Evolutionary conservation across 1,140 invertebrate genomes (phyloP).

Genomic region (Drosophila takahashii): DNA sequence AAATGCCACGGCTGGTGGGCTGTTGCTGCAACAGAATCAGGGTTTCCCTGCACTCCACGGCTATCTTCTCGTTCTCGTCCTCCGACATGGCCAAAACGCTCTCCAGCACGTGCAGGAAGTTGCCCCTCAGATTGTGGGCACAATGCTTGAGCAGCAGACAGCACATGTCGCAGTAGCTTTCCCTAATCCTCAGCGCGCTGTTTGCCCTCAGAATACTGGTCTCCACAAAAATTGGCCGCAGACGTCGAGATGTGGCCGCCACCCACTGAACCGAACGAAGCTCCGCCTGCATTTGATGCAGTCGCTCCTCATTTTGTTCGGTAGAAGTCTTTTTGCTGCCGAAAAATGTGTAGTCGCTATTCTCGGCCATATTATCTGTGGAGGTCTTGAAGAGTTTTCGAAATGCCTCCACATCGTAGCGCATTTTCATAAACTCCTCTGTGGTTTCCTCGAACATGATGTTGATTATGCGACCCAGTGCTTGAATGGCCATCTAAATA

Average conservation of each 20-base stretch:
- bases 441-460: conserved; percentile 79
- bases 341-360: conserved; percentile 44
- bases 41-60: conserved; percentile 40
- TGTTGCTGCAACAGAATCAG: conserved; percentile 48
- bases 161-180: conserved; percentile 66
- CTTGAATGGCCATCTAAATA: conserved; percentile 62
- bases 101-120: conserved; percentile 73
- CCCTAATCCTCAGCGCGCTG: conserved; percentile 39
- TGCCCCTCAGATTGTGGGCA: conserved; percentile 59
- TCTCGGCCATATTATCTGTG: neutral
- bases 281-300: conserved; percentile 59
- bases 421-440: conserved; percentile 55
- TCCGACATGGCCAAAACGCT: conserved; percentile 71
- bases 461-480: conserved; percentile 70
- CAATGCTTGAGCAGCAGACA: conserved; percentile 65
- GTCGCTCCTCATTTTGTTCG: conserved; percentile 63
- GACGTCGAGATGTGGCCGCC: conserved; percentile 53
- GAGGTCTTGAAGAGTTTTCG: conserved; percentile 35
- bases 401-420: conserved; percentile 63
- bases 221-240: conserved; percentile 60
- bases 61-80: conserved; percentile 60
- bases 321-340: conserved; percentile 38
- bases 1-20: conserved; percentile 44
- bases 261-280: conserved; percentile 66
- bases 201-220: conserved; percentile 65